Conservation (phyloP, 2,888 invertebrate species). For the Cheilosia variabilis region DNA sequence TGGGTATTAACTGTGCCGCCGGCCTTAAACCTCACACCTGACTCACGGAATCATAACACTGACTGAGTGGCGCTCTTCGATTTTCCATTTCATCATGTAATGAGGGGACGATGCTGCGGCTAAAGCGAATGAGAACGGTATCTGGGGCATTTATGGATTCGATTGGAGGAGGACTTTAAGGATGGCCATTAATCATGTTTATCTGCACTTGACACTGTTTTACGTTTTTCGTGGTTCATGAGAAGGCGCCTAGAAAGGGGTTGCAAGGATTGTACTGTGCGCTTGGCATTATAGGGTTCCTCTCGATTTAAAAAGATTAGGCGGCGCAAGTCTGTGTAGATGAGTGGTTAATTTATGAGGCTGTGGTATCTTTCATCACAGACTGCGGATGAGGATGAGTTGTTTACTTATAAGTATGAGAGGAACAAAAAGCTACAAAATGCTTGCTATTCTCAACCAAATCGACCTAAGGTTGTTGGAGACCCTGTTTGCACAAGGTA, state of each 20-base stretch:
- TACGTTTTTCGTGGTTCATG: constrained; percentile 12
- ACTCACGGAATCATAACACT: constrained; percentile 17
- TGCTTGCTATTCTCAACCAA: too few species aligned
- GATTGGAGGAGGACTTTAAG: neutral
- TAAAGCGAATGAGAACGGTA: constrained; percentile 13
- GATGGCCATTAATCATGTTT: constrained; percentile 51
- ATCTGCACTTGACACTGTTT: constrained; percentile 51
- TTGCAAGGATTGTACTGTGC: neutral
- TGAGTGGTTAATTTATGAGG: too few species aligned
- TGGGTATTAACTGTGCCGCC: constrained; percentile 29
- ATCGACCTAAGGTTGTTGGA: too few species aligned
- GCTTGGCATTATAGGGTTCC: neutral
- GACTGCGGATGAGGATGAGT: too few species aligned
- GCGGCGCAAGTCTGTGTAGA: neutral
- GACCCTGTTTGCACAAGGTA: too few species aligned
- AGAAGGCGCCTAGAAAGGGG: neutral
- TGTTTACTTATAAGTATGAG: too few species aligned
- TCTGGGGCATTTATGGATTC: constrained; percentile 20
- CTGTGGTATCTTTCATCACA: too few species aligned
- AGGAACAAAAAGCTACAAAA: too few species aligned
- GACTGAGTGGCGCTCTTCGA: constrained; percentile 41
- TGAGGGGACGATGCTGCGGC: neutral
- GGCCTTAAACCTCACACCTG: constrained; percentile 15
- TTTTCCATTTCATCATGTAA: constrained; percentile 40
- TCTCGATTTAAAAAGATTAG: neutral